Conservation (phyloP, 2,113 vertebrate genomes). For the Oplegnathus fasciatus region DNA sequence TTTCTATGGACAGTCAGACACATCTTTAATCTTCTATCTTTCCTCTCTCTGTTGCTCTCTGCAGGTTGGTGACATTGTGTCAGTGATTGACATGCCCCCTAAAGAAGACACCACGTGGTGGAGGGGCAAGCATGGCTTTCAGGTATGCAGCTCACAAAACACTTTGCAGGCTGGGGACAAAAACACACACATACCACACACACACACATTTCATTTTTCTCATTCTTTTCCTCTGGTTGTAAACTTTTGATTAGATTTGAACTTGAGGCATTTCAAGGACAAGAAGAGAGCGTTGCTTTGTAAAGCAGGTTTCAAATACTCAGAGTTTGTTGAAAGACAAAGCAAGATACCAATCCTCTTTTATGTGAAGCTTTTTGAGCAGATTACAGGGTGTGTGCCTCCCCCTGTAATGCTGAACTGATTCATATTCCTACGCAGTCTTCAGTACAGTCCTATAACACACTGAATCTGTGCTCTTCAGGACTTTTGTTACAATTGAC, state of each 20-base stretch:
- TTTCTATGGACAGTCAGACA: neutral
- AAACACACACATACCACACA: constrained; percentile 10
- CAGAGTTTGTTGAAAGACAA: constrained; percentile 16
- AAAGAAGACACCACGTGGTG: constrained; percentile 99
- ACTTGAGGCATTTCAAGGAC: constrained; percentile 41
- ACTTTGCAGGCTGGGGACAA: neutral
- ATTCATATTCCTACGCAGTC: constrained; percentile 19
- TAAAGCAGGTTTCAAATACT: constrained; percentile 23
- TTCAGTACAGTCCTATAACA: neutral
- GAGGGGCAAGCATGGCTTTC: constrained; percentile 98
- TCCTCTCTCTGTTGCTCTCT: neutral
- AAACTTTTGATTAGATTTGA: constrained; percentile 30
- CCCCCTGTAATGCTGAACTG: neutral
- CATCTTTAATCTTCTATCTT: neutral
- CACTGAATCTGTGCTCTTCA: neutral
- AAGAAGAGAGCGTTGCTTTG: neutral
- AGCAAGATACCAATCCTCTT: constrained; percentile 41
- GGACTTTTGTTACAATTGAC: neutral
- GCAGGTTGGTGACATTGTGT: constrained; percentile 99
- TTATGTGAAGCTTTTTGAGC: constrained; percentile 30
- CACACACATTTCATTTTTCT: neutral
- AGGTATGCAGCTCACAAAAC: constrained; percentile 84
- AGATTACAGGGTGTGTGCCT: constrained; percentile 27
- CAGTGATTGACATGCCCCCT: constrained; percentile 98
- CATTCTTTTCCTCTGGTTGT: neutral